Conservation (phyloP, 1,140 invertebrate genomes). For the Calephelis nemesis region DNA sequence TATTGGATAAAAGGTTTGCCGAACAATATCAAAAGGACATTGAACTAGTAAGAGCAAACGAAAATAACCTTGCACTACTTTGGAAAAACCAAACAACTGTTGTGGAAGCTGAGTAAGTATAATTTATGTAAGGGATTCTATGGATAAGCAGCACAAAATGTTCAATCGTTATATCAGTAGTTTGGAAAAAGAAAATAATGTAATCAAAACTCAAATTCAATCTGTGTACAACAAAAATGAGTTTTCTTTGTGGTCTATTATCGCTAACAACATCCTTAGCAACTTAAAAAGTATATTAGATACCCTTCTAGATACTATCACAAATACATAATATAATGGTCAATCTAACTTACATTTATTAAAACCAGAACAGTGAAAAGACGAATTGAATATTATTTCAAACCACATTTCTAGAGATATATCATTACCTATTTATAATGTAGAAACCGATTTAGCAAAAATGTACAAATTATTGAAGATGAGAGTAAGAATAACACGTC, state of each 20-base stretch:
- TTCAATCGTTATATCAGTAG: no score
- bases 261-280: not conserved
- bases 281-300: constrained; percentile 1
- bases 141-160: not conserved
- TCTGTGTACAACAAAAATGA: not conserved
- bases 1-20: constrained; percentile 33
- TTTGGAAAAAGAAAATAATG: not conserved
- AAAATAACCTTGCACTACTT: no score
- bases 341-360: constrained; percentile 7
- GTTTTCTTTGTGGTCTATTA: not conserved
- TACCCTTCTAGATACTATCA: not conserved
- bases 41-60: no score
- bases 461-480: no score
- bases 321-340: not conserved
- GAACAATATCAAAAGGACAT: no score
- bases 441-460: not conserved
- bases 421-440: constrained; percentile 1
- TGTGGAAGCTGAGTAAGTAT: not conserved
- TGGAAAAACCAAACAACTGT: not conserved
- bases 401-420: constrained; percentile 2
- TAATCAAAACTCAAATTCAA: constrained; percentile 1
- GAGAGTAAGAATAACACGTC: no score
- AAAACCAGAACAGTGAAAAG: constrained; percentile 1
- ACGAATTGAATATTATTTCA: constrained; percentile 5
- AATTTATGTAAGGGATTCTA: not conserved